Conservation (phyloP, 2,113 vertebrate species). For the Lophura nycthemera region DNA sequence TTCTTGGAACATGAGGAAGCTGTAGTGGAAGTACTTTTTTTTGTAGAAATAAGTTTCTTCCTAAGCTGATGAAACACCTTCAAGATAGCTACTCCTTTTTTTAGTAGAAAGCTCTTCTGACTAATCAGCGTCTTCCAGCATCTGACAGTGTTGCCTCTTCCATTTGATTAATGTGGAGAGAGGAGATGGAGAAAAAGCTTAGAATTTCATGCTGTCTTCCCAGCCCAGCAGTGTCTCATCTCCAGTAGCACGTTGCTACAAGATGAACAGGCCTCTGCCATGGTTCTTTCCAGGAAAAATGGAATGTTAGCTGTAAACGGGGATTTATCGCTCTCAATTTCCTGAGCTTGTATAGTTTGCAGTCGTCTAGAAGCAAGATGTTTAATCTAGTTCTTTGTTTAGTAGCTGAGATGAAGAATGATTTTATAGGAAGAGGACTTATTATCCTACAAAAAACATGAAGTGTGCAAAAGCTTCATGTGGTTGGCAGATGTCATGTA, state of each 20-base stretch:
- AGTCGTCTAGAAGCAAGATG: background rate
- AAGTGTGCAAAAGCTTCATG: background rate
- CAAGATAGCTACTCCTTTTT: background rate
- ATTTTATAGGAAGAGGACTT: background rate
- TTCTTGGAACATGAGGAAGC: background rate
- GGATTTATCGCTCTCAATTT: background rate
- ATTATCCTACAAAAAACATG: background rate
- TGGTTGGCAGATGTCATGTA: background rate
- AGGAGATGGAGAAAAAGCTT: background rate
- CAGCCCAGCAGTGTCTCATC: background rate
- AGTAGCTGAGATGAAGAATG: background rate
- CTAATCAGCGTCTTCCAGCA: background rate
- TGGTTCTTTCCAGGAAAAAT: background rate
- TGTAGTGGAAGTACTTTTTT: background rate
- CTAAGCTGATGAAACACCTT: background rate
- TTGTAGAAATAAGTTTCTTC: background rate
- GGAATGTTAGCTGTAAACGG: background rate
- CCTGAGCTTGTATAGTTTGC: background rate
- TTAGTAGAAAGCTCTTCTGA: background rate
- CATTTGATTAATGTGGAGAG: background rate
- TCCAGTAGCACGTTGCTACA: background rate
- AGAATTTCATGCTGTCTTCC: background rate
- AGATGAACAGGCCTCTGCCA: background rate
- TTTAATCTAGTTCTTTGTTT: slow-evolving; percentile 20
- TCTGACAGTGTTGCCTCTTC: background rate